Evolutionary conservation across 2,113 vertebrate genomes (phyloP), one percentile per base, ranked within the genome.

Genomic region (Psilopsiagon aurifrons): DNA sequence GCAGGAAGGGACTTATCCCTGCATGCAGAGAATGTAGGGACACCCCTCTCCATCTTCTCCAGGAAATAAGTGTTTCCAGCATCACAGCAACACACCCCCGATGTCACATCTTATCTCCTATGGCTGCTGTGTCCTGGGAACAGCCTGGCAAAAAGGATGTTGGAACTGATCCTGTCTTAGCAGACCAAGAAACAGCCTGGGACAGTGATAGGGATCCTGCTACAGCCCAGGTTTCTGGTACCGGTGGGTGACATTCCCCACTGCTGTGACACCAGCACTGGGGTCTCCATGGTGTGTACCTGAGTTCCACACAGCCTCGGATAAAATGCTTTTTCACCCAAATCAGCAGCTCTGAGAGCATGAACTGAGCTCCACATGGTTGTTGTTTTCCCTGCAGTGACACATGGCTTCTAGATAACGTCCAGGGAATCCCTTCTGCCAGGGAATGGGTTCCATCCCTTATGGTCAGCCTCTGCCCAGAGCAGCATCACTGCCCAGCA

Each of bases 81-180:
- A 66, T 52, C 47, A 9, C 59, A 41, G 60, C 39, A 39, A 44
- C 69, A 33, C 29, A 70, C 33, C 46, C 60, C 29, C 5, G 13
- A 1, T 51, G 25, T 63, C 0, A 0, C 7, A 4, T 51, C 41
- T 35, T 47, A 9, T 63, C 8, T 74, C 37, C 37, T 66, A n/a
- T 24, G 49, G 55, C 44, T 66, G n/a, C 55, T 52, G 7, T 4
- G 4, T 73, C 43, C 55, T n/a, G 73, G 49, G 55, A 83, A 33
- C 18, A 76, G 74, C 59, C 59, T 83, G 59, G 29, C 25, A 83
- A 59, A 59, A 9, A 11, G 41, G 14, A 10, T 60, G n/a, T 15
- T 31, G 44, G 49, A 31, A 60, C 24, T 13, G 62, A 69, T 70
- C 19, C 29, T 43, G 25, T 39, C 71, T 35, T 71, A 57, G 35